Evolutionary conservation across 2,888 invertebrate genomes (phyloP).

Genomic region (Eilema sororculum): DNA sequence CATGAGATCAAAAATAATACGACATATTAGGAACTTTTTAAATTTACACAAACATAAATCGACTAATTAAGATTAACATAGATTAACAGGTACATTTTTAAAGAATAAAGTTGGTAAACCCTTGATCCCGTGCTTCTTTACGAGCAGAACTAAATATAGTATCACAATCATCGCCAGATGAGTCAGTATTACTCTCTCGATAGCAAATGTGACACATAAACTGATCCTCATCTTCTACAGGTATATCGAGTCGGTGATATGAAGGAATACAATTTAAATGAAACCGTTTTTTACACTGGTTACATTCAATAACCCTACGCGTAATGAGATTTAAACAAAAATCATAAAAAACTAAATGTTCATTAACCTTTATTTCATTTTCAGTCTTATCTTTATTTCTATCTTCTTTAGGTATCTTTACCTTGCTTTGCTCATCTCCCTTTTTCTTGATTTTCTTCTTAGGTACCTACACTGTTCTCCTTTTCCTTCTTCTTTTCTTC

Average conservation of each 20-base stretch:
- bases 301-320: slow-evolving; percentile 16
- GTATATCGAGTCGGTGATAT: slow-evolving; percentile 18
- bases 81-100: too few relatives aligned
- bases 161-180: slow-evolving; percentile 14
- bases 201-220: slow-evolving; percentile 24
- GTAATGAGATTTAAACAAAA: slow-evolving; percentile 14
- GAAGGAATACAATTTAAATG: slow-evolving; percentile 22
- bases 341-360: slow-evolving; percentile 7
- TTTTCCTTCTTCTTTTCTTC: not conserved
- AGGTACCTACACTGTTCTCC: not conserved
- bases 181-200: slow-evolving; percentile 21
- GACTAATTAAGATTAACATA: too few relatives aligned
- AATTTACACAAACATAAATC: too few relatives aligned
- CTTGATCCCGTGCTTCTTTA: not conserved
- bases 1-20: too few relatives aligned
- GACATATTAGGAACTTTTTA: too few relatives aligned
- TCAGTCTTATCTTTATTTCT: too few relatives aligned
- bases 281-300: slow-evolving; percentile 15
- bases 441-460: not conserved
- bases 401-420: too few relatives aligned
- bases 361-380: too few relatives aligned
- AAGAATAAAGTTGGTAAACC: slow-evolving; percentile 9
- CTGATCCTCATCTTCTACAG: slow-evolving; percentile 21
- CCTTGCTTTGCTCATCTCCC: not conserved
- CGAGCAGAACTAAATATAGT: slow-evolving; percentile 5